These are phyloP conservation scores for Eristalinus sepulchralis DNA, from an alignment of 2,888 invertebrate genomes.

Conservation along the genomic window DNA sequence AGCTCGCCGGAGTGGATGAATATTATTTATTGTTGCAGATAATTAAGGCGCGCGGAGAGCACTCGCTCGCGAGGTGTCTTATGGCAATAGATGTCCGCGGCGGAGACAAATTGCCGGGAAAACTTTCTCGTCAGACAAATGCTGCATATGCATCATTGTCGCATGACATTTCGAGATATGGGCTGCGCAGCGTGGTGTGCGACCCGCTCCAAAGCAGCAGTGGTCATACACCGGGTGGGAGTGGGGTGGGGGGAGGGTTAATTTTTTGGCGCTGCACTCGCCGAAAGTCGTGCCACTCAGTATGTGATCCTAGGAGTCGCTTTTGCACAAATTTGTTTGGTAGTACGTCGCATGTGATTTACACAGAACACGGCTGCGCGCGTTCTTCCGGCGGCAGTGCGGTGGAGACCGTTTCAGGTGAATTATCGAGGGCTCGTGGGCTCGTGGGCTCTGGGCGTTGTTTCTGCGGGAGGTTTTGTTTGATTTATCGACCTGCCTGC, in stretches of 20 bases:
- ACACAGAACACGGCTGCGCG: slow-evolving; percentile 19
- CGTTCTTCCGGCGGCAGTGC: neutral
- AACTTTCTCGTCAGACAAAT: slow-evolving; percentile 60
- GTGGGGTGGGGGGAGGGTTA: slow-evolving; percentile 19
- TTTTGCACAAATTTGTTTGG: slow-evolving; percentile 42
- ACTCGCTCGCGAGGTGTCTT: slow-evolving; percentile 37
- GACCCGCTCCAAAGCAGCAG: neutral
- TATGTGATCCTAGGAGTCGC: slow-evolving; percentile 46
- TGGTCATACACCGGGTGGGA: slow-evolving; percentile 46
- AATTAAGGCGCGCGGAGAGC: slow-evolving; percentile 55
- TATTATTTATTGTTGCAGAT: slow-evolving; percentile 70
- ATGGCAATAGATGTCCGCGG: slow-evolving; percentile 30
- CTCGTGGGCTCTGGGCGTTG: neutral
- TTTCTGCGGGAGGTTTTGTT: neutral
- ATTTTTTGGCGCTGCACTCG: slow-evolving; percentile 16
- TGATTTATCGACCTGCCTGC: neutral
- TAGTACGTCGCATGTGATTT: slow-evolving; percentile 53
- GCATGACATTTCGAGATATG: slow-evolving; percentile 59
- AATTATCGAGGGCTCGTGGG: slow-evolving; percentile 20
- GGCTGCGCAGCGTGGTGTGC: slow-evolving; percentile 42
- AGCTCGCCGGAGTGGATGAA: slow-evolving; percentile 28
- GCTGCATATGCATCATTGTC: slow-evolving; percentile 64
- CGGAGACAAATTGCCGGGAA: slow-evolving; percentile 39
- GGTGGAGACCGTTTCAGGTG: slow-evolving; percentile 19
- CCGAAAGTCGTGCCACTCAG: slow-evolving; percentile 62